Evolutionary conservation across 2,113 vertebrate species (phyloP).

Genomic region (Trichomycterus rosablanca): DNA sequence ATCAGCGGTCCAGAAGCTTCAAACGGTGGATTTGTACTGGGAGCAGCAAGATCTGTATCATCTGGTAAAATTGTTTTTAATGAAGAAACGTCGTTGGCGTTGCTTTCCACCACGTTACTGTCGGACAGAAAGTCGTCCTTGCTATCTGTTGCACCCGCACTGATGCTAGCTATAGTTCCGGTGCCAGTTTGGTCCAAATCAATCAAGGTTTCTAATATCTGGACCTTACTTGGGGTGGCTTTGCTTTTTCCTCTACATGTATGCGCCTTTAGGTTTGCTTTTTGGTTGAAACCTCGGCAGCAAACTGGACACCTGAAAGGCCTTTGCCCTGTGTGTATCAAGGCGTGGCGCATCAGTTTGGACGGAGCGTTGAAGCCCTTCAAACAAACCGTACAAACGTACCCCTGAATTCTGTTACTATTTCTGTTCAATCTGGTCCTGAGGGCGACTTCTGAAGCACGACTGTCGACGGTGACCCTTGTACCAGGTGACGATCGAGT

Average conservation of each 20-base stretch:
- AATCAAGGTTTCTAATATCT: background rate
- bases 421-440: background rate
- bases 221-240: no score
- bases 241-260: constrained; percentile 37
- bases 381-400: constrained; percentile 72
- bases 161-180: background rate
- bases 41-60: background rate
- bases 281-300: constrained; percentile 72
- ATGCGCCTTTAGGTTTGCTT: constrained; percentile 75
- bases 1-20: no score
- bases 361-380: no score
- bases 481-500: background rate
- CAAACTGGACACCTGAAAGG: no score
- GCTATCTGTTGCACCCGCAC: background rate
- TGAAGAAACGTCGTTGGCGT: background rate
- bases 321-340: no score
- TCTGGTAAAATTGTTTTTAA: background rate
- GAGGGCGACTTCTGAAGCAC: background rate
- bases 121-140: background rate
- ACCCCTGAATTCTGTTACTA: constrained; percentile 38
- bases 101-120: background rate
- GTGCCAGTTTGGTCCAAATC: background rate
- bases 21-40: no score
- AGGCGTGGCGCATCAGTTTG: no score
- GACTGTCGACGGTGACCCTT: no score